These are phyloP conservation scores for Prochilodus magdalenae DNA, from an alignment of 2,113 vertebrate species.

Conservation along the genomic window DNA sequence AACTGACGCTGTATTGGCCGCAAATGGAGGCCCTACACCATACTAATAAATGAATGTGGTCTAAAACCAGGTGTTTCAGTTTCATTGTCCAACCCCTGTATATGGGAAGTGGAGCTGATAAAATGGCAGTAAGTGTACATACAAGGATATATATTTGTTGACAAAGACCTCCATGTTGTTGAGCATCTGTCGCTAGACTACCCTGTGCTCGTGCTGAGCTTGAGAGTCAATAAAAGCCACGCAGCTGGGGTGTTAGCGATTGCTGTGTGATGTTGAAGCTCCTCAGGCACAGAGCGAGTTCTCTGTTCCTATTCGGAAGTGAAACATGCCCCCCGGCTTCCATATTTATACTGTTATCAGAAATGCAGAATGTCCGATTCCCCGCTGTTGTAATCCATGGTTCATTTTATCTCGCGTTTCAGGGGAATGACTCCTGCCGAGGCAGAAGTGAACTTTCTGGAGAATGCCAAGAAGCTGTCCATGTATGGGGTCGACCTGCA, in stretches of 20 bases:
- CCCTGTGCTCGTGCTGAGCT: constrained; percentile 36
- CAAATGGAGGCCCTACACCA: too few species aligned
- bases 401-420: constrained; percentile 54
- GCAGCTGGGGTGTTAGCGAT: constrained; percentile 7
- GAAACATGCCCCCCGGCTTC: background rate
- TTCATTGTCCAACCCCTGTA: too few species aligned
- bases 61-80: too few species aligned
- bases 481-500: constrained; percentile 99
- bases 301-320: background rate
- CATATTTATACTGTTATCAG: constrained; percentile 17
- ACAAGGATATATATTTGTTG: too few species aligned
- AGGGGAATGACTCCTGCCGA: constrained; percentile 98
- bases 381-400: constrained; percentile 50
- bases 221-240: constrained; percentile 26
- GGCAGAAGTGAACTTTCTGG: constrained; percentile 97
- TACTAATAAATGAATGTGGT: too few species aligned
- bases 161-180: constrained; percentile 41
- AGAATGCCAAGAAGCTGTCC: constrained; percentile 98
- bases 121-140: too few species aligned
- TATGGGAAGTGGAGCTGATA: too few species aligned
- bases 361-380: background rate
- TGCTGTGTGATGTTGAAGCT: constrained; percentile 4
- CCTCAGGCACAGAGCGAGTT: background rate
- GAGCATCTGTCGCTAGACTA: constrained; percentile 54
- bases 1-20: too few species aligned